Conservation (phyloP, 2,797 vertebrate genomes). For the Arctocebus calabarensis region DNA sequence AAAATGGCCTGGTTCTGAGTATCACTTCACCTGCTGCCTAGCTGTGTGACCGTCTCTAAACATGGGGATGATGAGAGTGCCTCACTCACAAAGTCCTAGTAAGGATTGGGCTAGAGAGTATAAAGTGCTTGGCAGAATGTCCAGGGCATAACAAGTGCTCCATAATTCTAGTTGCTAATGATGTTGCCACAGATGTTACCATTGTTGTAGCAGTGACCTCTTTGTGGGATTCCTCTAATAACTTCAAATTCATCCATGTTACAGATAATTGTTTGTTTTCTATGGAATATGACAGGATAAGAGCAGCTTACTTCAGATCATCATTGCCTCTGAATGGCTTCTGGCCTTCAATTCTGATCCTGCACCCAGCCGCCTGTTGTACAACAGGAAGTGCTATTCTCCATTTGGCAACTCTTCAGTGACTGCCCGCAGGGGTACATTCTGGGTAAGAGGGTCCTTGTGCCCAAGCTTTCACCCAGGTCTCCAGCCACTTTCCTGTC, state of each 20-base stretch:
- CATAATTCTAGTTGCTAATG: slow-evolving; percentile 32
- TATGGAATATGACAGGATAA: neutral
- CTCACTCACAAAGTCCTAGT: neutral
- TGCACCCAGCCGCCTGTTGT: neutral
- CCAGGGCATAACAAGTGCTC: neutral
- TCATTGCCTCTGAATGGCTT: neutral
- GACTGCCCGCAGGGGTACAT: neutral
- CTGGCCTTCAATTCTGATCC: neutral
- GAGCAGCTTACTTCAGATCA: neutral
- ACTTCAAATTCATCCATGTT: neutral
- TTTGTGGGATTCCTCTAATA: neutral
- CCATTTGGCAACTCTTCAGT: neutral
- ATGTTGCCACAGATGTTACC: neutral
- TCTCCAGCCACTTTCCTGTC: neutral
- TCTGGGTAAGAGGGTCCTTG: neutral
- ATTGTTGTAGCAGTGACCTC: neutral
- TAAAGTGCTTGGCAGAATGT: neutral
- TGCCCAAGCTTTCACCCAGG: neutral
- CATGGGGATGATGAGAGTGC: neutral
- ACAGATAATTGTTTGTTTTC: neutral
- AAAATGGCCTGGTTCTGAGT: slow-evolving; percentile 66
- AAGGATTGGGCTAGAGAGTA: neutral
- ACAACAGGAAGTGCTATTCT: neutral
- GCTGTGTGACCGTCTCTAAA: slow-evolving; percentile 13
- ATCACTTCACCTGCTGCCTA: neutral